Base-by-base conservation (phyloP, 1,140 invertebrate genomes). In the Caerostris darwini region DNA sequence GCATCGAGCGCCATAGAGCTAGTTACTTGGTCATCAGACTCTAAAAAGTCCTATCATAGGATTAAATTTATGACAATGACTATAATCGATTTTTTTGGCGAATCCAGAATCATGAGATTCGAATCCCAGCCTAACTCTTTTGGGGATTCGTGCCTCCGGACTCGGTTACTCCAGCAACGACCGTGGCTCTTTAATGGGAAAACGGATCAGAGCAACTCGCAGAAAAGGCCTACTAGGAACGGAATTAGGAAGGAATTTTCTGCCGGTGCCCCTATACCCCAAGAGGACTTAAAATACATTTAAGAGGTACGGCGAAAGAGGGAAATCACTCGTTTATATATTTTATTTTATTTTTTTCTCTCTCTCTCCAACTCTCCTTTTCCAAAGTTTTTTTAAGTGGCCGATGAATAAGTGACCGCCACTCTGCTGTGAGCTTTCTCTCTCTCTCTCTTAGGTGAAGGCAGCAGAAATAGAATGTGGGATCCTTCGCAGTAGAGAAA, bases 391-490 rank as follows among this genome's bases (percentile, higher is more conserved):
- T 77, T 85, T 90, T 90, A 90, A 90, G 88, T 90, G 88, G 88
- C n/a, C 14, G 88, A 90, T 90, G 67, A 90, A 90, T 90, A 90
- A 90, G 88, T 90, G 88, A 90, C 88, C 88, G 53, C 12, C 19
- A 34, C 83, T 85, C 58, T 19, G 10, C 17, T 67, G 64, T 67
- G 64, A n/a, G 64, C n/a, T n/a, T 67, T 67, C 17, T 19, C 34
- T 50, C n/a, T n/a, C 6, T 67, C 17, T 19, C 34, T 50, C 54
- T 7, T 71, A 54, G 69, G n/a, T 59, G 34, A 34, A 54, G 67
- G 59, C 34, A 88, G 59, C 34, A 88, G 61, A 67, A 85, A 85
- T 59, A 85, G 83, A 85, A 85, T 58, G 19, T 34, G 19, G 57
- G 54, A 5, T n/a, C 34, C 17, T 14, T 61, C 10, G 59, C 10